A percentile compares a stretch with the other conserved stretches of the same genome.
phyloP scores from a whole-genome alignment of 2,888 invertebrate genomes.

The Idaea dimidiata region DNA sequence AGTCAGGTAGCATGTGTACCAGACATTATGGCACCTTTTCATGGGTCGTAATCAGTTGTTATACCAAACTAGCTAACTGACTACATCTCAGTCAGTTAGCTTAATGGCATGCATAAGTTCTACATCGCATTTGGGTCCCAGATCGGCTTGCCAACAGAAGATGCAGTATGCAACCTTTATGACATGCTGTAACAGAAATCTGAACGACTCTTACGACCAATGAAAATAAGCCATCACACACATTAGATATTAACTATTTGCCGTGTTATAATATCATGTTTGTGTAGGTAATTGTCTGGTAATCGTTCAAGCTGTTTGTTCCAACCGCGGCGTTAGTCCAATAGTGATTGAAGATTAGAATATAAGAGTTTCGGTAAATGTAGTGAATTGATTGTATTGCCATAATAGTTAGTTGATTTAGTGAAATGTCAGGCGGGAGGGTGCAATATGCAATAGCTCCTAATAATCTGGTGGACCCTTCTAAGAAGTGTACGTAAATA shows the following conservation, averaged over 20 bases:
- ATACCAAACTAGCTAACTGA: too few relatives aligned
- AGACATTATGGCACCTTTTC: too few relatives aligned
- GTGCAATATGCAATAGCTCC: constrained; percentile 59
- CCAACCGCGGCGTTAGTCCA: constrained; percentile 61
- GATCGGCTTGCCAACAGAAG: too few relatives aligned
- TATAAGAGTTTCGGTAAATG: constrained; percentile 64
- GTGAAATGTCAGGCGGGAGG: constrained; percentile 71
- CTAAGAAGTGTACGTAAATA: constrained; percentile 73
- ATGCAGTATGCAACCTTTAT: too few relatives aligned
- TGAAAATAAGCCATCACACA: neutral
- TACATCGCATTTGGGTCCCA: too few relatives aligned
- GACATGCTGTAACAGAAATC: too few relatives aligned
- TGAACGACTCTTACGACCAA: too few relatives aligned
- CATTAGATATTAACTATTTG: constrained; percentile 29
- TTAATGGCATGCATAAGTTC: too few relatives aligned
- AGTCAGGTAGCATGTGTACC: too few relatives aligned
- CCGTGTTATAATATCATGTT: constrained; percentile 48
- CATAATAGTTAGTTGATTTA: constrained; percentile 72
- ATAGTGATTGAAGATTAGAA: constrained; percentile 63
- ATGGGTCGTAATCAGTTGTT: too few relatives aligned
- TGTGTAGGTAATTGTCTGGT: constrained; percentile 62
- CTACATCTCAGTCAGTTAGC: too few relatives aligned
- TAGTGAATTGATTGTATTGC: constrained; percentile 71
- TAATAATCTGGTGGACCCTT: constrained; percentile 65
- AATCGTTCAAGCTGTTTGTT: constrained; percentile 46